Evolutionary conservation across 2,888 invertebrate species (phyloP).

Genomic region (Oligia latruncula): DNA sequence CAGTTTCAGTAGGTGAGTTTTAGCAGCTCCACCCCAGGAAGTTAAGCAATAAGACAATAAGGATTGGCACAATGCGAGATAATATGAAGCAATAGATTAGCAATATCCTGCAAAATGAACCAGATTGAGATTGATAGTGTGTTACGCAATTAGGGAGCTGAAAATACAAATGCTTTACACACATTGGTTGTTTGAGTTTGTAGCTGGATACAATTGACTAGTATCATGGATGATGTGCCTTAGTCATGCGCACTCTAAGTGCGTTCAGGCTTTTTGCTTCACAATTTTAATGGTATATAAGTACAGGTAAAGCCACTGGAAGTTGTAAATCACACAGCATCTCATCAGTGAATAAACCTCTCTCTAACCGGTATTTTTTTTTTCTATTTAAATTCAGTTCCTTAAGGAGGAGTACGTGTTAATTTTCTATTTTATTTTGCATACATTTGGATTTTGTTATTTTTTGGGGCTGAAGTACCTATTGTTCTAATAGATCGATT

Average conservation of each 20-base stretch:
- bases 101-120: neutral
- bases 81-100: neutral
- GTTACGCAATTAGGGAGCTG: neutral
- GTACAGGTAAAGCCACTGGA: constrained; percentile 4
- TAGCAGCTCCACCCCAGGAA: too few relatives aligned
- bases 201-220: neutral
- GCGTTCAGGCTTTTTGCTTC: constrained; percentile 39
- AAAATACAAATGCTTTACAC: neutral
- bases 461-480: too few relatives aligned
- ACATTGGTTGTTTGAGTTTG: neutral
- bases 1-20: too few relatives aligned
- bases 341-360: constrained; percentile 34
- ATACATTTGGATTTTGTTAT: too few relatives aligned
- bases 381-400: neutral
- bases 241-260: constrained; percentile 19
- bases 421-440: neutral
- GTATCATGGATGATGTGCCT: neutral
- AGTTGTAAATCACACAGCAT: constrained; percentile 29
- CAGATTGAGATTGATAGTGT: neutral
- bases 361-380: constrained; percentile 34
- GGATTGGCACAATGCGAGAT: too few relatives aligned
- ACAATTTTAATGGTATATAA: constrained; percentile 52
- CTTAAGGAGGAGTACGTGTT: neutral
- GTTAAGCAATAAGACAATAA: too few relatives aligned
- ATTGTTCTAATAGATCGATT: neutral